phyloP scores from a whole-genome alignment of 2,113 vertebrate species.

The Gambusia holbrooki region DNA sequence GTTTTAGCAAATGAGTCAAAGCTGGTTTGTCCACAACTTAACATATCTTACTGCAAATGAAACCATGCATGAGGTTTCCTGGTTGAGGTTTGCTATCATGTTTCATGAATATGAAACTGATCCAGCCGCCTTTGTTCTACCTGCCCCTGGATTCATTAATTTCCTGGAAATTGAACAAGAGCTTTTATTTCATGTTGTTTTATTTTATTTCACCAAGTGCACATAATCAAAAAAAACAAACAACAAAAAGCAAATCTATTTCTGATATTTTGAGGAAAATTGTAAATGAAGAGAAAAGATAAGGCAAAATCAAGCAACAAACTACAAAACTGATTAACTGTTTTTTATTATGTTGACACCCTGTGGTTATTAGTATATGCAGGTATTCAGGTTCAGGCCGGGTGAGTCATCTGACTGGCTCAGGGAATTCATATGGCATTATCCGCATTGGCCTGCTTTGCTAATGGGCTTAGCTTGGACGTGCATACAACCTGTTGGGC shows the following conservation, averaged over 20 bases:
- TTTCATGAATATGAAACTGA: no score
- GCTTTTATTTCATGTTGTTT: no score
- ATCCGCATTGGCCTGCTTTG: slow-evolving; percentile 75
- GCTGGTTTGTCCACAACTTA: background rate
- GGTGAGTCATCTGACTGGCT: slow-evolving; percentile 61
- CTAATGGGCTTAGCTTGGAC: slow-evolving; percentile 73
- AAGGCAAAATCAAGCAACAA: background rate
- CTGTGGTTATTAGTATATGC: background rate
- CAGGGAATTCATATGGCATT: slow-evolving; percentile 56
- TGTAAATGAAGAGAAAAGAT: background rate
- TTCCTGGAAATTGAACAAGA: no score
- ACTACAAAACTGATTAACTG: background rate
- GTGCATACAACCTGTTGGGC: slow-evolving; percentile 38
- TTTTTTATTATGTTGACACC: background rate
- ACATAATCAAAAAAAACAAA: no score
- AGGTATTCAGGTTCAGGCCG: slow-evolving; percentile 19
- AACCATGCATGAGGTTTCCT: background rate
- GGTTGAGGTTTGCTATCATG: background rate
- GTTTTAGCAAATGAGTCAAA: background rate
- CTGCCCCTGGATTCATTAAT: no score
- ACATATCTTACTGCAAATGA: background rate
- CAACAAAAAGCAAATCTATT: no score
- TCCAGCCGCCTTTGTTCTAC: no score
- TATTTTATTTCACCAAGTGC: no score
- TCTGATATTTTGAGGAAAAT: no score